phyloP scores from a whole-genome alignment of 35 echinoderm and acorn worm species.

The Anneissia japonica region DNA sequence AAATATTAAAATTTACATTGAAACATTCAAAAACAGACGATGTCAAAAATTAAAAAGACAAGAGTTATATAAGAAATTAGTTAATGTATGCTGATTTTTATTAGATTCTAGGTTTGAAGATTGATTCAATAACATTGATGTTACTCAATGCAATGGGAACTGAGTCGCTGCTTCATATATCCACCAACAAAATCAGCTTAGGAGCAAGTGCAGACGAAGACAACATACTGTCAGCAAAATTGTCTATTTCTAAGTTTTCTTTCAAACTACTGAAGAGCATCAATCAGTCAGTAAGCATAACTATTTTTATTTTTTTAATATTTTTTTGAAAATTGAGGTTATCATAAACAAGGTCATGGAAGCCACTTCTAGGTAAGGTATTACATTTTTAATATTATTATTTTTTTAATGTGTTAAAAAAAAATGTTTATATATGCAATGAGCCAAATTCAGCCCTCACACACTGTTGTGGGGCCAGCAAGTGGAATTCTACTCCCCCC shows the following conservation, averaged over 20 bases:
- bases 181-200: conserved; percentile 12
- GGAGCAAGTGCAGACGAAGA: neutral
- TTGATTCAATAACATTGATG: conserved; percentile 75
- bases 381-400: too few species aligned
- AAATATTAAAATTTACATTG: too few species aligned
- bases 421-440: too few species aligned
- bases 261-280: neutral
- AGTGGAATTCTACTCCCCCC: too few species aligned
- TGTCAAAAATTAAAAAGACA: neutral
- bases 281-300: neutral
- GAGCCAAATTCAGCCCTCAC: too few species aligned
- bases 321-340: too few species aligned
- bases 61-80: neutral
- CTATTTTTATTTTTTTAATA: too few species aligned
- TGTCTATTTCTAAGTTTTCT: neutral
- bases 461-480: too few species aligned
- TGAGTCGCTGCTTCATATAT: conserved; percentile 64
- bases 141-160: conserved; percentile 48
- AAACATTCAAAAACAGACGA: neutral
- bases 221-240: neutral
- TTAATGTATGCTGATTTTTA: neutral
- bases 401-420: too few species aligned
- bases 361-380: too few species aligned
- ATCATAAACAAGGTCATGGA: too few species aligned
- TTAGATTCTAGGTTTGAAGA: conserved; percentile 21